Base-by-base conservation (phyloP, 2,888 invertebrate species). In the Apamea anceps region DNA sequence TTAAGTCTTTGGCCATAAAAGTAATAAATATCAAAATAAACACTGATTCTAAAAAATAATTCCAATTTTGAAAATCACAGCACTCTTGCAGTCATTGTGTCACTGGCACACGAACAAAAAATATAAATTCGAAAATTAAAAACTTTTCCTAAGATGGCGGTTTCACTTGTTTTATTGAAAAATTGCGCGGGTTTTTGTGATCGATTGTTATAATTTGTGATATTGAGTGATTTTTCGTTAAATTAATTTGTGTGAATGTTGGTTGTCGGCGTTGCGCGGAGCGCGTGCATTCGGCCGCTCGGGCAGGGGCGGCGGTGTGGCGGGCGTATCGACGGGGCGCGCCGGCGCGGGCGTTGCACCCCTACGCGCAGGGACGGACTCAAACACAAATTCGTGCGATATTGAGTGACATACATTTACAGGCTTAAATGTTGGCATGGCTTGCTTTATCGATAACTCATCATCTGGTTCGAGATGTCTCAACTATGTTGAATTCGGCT, bases 341-440 rank as follows among this genome's bases (percentile, higher is more conserved):
- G 96, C 95, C 91, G 90, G 95, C 96, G 96, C 94, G 94, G 86
- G 87, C 91, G 80, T 93, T 93, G 93, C 95, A 94, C 95, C 96
- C 95, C 93, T 89, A 77, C 57, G 54, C 60, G 84, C 95, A 94
- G 96, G 92, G 92, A 45, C 81, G 93, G 67, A 95, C 87, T 92
- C 48, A 37, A 72, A 51, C 62, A n/a, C 10, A 10, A 42, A 21
- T 21, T 76, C 51, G 60, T 73, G 25, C 32, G 28, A 42, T 86
- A 77, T 75, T 77, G 74, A 77, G 65, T 77, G 77, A 80, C 72
- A 86, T 37, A 75, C 48, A 73, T 66, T 75, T 75, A 21, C 15
- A 66, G 21, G 18, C 8, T 48, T 60, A 48, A 54, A 37, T 54
- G 21, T 15, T 60, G 13, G 13, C 10, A 45, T 48, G 13, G 18